Evolutionary conservation across 2,797 vertebrate genomes (phyloP).

Genomic region (Urosaurus nigricauda): DNA sequence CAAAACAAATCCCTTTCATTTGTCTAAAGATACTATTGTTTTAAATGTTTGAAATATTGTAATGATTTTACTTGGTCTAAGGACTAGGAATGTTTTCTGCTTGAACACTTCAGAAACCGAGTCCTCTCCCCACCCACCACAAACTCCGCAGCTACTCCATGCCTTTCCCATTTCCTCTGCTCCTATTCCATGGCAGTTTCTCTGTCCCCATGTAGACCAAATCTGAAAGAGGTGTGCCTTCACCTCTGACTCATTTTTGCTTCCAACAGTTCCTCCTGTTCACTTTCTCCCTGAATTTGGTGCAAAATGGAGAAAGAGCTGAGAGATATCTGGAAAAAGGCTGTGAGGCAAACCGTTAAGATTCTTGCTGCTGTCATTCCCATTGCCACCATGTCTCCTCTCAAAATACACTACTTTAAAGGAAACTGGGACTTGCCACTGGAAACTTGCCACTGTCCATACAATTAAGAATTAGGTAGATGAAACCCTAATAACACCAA

Average conservation of each 20-base stretch:
- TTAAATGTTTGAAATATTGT: background rate
- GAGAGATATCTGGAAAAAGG: background rate
- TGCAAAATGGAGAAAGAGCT: background rate
- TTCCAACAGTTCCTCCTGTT: background rate
- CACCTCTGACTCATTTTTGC: background rate
- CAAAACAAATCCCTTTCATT: background rate
- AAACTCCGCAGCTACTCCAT: background rate
- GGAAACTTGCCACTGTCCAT: too few relatives aligned
- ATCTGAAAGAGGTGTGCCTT: background rate
- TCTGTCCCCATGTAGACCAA: background rate
- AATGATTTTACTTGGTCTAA: background rate
- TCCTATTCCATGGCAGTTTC: background rate
- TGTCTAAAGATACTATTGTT: background rate
- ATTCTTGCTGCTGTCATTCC: too few relatives aligned
- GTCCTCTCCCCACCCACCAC: background rate
- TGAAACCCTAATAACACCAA: background rate
- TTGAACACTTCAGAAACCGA: background rate
- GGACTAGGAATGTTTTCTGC: background rate
- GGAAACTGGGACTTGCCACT: too few relatives aligned
- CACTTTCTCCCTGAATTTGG: background rate
- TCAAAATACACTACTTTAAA: too few relatives aligned
- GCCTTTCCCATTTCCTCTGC: background rate
- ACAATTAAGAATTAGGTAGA: background rate
- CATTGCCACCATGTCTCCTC: too few relatives aligned
- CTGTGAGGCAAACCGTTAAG: background rate